phyloP scores from a whole-genome alignment of 2,113 vertebrate genomes.

The Rhinolophus ferrumequinum region DNA sequence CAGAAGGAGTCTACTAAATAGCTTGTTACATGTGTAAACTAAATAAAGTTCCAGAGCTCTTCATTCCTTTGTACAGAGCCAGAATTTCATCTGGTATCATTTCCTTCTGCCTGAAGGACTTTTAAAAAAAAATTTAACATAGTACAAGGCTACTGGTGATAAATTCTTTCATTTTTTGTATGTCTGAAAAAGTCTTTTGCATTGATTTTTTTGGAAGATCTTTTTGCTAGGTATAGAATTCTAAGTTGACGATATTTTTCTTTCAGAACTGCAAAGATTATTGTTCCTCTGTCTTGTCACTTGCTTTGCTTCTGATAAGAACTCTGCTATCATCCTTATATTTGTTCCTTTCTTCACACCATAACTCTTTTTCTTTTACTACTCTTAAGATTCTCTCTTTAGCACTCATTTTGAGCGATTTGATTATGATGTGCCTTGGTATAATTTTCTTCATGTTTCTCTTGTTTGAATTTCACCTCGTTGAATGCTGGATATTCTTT shows the following conservation, averaged over 20 bases:
- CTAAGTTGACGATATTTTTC: background rate
- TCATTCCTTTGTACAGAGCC: background rate
- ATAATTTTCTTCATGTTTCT: constrained; percentile 22
- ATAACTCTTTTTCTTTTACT: background rate
- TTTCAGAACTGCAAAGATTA: background rate
- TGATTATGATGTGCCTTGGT: background rate
- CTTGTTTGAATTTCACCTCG: constrained; percentile 12
- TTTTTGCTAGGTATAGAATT: constrained; percentile 36
- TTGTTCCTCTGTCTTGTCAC: background rate
- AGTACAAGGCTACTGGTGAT: background rate
- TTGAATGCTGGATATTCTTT: background rate
- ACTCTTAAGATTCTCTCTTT: constrained; percentile 29
- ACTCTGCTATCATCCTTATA: background rate
- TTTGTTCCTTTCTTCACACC: background rate
- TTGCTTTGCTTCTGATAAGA: constrained; percentile 6
- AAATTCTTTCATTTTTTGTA: background rate
- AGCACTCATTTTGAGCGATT: constrained; percentile 9
- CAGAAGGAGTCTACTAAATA: background rate
- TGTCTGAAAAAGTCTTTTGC: background rate
- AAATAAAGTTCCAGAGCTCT: background rate
- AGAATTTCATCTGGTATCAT: background rate
- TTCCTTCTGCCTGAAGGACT: background rate
- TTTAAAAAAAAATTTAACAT: background rate
- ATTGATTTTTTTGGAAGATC: background rate
- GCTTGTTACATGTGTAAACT: background rate